Evolutionary conservation across 1,140 invertebrate genomes (phyloP).

Genomic region (Berghia stephanieae): DNA sequence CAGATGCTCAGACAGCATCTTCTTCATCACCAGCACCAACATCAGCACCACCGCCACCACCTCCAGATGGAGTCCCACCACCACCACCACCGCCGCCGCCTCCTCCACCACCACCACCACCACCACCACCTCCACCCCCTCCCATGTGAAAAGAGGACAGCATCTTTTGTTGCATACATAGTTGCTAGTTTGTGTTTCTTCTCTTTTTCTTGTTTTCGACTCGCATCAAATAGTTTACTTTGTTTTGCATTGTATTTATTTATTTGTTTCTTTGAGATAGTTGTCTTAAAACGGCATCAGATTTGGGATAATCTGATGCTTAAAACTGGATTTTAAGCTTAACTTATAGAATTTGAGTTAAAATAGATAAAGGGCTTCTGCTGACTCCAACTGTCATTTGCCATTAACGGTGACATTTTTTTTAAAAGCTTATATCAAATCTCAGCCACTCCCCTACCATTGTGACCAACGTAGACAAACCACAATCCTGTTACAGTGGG

Average conservation of each 20-base stretch:
- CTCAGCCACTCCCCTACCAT: no score
- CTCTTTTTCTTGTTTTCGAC: neutral
- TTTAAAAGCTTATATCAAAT: no score
- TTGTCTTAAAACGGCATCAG: neutral
- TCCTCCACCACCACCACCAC: conserved; percentile 23
- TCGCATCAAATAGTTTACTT: neutral
- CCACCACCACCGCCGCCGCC: conserved; percentile 9
- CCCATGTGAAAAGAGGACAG: conserved; percentile 19
- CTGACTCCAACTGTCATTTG: no score
- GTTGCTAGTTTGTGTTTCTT: neutral
- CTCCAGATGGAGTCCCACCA: neutral
- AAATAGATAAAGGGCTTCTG: no score
- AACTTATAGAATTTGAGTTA: no score
- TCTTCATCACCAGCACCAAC: neutral
- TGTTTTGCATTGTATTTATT: neutral
- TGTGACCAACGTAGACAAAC: no score
- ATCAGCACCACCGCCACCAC: conserved; percentile 9
- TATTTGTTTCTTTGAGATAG: neutral
- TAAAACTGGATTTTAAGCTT: neutral
- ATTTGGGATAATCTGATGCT: neutral
- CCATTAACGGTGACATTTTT: no score
- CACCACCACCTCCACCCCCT: conserved; percentile 25
- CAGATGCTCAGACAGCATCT: conserved; percentile 3
- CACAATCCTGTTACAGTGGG: no score
- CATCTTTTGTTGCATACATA: neutral